phyloP scores from a whole-genome alignment of 92 coral and sea anemone species.

The Epizoanthus scotinus region DNA sequence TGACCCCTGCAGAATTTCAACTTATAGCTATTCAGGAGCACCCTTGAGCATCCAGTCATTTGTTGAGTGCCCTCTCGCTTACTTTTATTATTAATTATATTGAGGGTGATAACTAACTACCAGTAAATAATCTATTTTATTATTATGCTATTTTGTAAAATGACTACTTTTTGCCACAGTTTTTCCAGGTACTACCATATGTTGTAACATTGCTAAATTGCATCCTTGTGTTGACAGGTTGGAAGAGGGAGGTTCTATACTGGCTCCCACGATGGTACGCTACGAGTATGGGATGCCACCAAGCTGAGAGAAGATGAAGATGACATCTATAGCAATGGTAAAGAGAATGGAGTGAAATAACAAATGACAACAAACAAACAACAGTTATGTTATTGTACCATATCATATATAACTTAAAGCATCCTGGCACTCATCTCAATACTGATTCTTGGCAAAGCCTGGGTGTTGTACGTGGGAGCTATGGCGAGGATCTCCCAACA shows the following conservation, averaged over 20 bases:
- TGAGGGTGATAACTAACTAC: no score
- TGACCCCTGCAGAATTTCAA: no score
- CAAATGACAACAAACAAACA: background rate
- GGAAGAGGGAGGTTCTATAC: constrained; percentile 68
- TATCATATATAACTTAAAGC: background rate
- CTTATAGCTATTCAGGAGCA: no score
- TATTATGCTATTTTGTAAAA: no score
- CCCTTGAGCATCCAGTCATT: no score
- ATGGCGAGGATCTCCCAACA: no score
- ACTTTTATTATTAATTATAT: no score
- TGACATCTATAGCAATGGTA: constrained; percentile 66
- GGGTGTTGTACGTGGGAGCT: no score
- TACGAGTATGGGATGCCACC: constrained; percentile 88
- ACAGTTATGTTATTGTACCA: constrained; percentile 21
- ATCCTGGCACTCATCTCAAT: background rate
- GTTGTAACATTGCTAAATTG: background rate
- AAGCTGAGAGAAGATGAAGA: constrained; percentile 91
- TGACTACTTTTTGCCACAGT: background rate
- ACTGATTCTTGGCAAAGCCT: no score
- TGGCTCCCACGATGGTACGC: constrained; percentile 69
- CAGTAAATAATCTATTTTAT: no score
- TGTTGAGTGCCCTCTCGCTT: no score
- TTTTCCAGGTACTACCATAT: background rate
- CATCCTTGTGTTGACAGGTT: constrained; percentile 49
- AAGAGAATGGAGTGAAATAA: constrained; percentile 80